Conservation (phyloP, 1,140 invertebrate species). For the Brachystomella parvula region DNA sequence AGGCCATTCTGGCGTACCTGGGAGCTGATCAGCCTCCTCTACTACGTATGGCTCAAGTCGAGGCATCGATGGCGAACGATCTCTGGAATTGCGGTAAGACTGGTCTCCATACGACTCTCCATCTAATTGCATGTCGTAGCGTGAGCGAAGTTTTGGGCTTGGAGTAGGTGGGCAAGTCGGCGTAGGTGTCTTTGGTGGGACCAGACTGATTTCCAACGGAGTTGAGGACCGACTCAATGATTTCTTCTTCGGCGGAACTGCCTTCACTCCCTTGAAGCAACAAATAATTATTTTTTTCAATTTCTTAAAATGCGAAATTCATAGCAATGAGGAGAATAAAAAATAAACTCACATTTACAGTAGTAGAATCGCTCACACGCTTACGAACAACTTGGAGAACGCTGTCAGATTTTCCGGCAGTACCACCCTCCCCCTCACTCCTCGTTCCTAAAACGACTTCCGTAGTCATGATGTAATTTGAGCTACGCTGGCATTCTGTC, state of each 20-base stretch:
- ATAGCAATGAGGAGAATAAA: too few species aligned
- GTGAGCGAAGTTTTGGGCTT: slow-evolving; percentile 19
- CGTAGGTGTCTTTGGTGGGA: slow-evolving; percentile 32
- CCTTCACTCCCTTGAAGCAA: slow-evolving; percentile 2
- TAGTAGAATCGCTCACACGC: slow-evolving; percentile 25
- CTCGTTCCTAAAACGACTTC: slow-evolving; percentile 30
- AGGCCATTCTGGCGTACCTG: too few species aligned
- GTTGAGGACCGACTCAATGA: slow-evolving; percentile 7
- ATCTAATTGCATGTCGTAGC: background rate
- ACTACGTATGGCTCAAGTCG: background rate
- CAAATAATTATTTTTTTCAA: too few species aligned
- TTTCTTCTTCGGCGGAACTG: slow-evolving; percentile 29
- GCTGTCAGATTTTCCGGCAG: slow-evolving; percentile 13
- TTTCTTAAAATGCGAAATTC: too few species aligned
- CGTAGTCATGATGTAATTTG: slow-evolving; percentile 20
- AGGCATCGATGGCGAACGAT: background rate
- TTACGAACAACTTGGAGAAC: slow-evolving; percentile 35
- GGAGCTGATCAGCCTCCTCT: too few species aligned
- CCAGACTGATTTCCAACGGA: slow-evolving; percentile 18
- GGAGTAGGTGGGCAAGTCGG: slow-evolving; percentile 27
- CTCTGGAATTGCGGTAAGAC: background rate
- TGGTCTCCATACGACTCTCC: background rate
- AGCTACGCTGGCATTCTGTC: slow-evolving; percentile 8
- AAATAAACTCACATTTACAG: slow-evolving; percentile 20
- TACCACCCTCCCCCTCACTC: background rate